These are phyloP conservation scores for Dascyllus trimaculatus DNA, from an alignment of 2,113 vertebrate species.

Conservation along the genomic window DNA sequence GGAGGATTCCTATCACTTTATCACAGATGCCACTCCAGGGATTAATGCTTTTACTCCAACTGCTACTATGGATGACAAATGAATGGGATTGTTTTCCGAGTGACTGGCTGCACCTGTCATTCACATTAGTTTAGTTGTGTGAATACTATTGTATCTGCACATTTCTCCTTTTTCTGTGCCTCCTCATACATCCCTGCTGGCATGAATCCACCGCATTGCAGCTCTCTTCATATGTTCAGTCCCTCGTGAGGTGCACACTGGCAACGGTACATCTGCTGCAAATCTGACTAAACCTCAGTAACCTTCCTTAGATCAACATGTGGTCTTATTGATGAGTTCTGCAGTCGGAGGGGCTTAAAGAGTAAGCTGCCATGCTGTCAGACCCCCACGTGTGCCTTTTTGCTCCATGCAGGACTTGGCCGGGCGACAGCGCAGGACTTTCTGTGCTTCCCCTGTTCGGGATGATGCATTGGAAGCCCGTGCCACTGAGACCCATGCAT, in stretches of 20 bases:
- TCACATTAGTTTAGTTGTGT: constrained; percentile 53
- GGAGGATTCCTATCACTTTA: constrained; percentile 63
- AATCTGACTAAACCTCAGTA: constrained; percentile 34
- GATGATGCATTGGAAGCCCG: constrained; percentile 61
- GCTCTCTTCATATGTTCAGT: constrained; percentile 13
- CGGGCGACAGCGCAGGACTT: constrained; percentile 13
- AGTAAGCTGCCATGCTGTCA: constrained; percentile 45
- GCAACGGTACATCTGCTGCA: constrained; percentile 25
- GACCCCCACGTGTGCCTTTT: constrained; percentile 32
- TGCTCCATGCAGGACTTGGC: constrained; percentile 37
- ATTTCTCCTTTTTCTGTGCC: constrained; percentile 22
- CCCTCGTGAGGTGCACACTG: constrained; percentile 16
- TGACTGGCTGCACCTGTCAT: constrained; percentile 52
- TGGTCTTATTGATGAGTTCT: constrained; percentile 61
- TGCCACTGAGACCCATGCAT: constrained; percentile 61
- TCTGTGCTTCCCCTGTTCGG: constrained; percentile 36
- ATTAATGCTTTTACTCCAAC: constrained; percentile 58
- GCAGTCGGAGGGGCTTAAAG: constrained; percentile 48
- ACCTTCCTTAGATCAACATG: constrained; percentile 54
- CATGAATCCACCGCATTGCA: neutral
- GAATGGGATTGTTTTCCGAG: constrained; percentile 32
- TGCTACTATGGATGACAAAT: constrained; percentile 50
- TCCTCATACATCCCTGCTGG: constrained; percentile 7
- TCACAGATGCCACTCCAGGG: constrained; percentile 43
- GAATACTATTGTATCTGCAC: constrained; percentile 16